These are phyloP conservation scores for Chelon labrosus DNA, from an alignment of 2,797 vertebrate species.

Conservation along the genomic window DNA sequence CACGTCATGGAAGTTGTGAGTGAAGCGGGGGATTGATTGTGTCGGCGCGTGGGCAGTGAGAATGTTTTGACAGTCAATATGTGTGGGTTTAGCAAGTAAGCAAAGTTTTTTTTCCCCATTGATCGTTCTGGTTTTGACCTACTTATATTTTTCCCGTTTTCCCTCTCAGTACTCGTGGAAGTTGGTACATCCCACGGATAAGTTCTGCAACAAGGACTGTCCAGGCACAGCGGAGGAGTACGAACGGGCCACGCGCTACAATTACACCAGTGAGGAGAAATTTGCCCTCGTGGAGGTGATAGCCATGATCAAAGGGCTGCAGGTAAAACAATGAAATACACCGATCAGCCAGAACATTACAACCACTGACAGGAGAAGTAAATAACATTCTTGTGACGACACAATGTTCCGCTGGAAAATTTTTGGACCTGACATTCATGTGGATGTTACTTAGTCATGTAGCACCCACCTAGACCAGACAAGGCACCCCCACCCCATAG, in stretches of 20 bases:
- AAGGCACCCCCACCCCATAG: no score
- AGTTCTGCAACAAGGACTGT: slow-evolving; percentile 99
- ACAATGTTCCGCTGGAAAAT: no score
- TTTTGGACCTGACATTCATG: no score
- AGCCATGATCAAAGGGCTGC: slow-evolving; percentile 99
- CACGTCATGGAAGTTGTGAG: slow-evolving; percentile 99
- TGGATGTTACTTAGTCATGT: no score
- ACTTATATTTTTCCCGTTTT: slow-evolving; percentile 20
- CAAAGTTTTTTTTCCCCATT: slow-evolving; percentile 1
- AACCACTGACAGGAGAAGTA: no score
- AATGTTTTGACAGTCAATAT: neutral
- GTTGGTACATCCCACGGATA: slow-evolving; percentile 98
- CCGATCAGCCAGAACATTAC: no score
- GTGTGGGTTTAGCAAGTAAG: slow-evolving; percentile 10
- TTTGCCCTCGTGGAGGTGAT: slow-evolving; percentile 99
- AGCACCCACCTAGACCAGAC: no score
- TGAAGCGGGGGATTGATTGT: slow-evolving; percentile 9
- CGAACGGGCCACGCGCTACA: slow-evolving; percentile 96
- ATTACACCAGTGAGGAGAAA: slow-evolving; percentile 99
- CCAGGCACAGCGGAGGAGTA: slow-evolving; percentile 98
- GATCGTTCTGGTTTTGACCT: slow-evolving; percentile 24
- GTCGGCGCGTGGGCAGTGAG: neutral
- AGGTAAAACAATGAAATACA: slow-evolving; percentile 75
- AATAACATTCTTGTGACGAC: no score
- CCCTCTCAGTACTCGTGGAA: slow-evolving; percentile 96